Percentiles rank a stretch among this genome's conserved stretches.
Evolutionary conservation across 2,888 invertebrate species (phyloP).

Genomic region (Nymphalis urticae): DNA sequence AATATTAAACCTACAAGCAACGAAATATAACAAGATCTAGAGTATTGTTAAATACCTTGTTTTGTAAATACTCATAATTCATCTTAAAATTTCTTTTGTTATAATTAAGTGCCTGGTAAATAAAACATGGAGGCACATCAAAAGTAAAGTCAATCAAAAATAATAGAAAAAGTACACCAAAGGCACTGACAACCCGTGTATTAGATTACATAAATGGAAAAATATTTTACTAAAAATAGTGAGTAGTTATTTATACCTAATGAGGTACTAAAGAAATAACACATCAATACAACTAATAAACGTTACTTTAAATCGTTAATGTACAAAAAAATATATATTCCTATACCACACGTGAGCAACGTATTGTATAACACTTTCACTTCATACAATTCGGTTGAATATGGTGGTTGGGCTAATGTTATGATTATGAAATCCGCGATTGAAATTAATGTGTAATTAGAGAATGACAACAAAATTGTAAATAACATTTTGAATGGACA

Average conservation of each 20-base stretch:
- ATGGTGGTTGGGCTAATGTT: constrained; percentile 40
- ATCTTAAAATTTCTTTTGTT: too few relatives aligned
- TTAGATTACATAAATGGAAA: too few relatives aligned
- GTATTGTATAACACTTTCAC: constrained; percentile 40
- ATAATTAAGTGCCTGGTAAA: too few relatives aligned
- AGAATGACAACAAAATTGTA: constrained; percentile 55
- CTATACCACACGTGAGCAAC: constrained; percentile 14
- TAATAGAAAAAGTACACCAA: too few relatives aligned
- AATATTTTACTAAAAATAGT: too few relatives aligned
- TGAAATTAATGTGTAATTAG: constrained; percentile 43
- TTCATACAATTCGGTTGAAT: constrained; percentile 34
- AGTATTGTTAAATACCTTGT: too few relatives aligned
- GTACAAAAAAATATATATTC: constrained; percentile 8
- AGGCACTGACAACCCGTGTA: too few relatives aligned
- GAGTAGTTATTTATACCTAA: not conserved
- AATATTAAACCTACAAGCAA: too few relatives aligned
- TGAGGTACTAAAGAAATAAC: not conserved
- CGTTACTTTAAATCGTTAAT: constrained; percentile 8
- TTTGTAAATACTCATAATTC: too few relatives aligned
- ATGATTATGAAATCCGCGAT: constrained; percentile 38
- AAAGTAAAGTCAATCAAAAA: too few relatives aligned
- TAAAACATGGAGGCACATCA: too few relatives aligned
- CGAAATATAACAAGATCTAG: too few relatives aligned
- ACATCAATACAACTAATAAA: constrained; percentile 1
- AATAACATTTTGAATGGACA: constrained; percentile 42